A percentile compares a stretch with the other conserved stretches of the same genome.
These are phyloP conservation scores for Phaethornis superciliosus DNA, from an alignment of 2,113 vertebrate species.

Conservation along the genomic window DNA sequence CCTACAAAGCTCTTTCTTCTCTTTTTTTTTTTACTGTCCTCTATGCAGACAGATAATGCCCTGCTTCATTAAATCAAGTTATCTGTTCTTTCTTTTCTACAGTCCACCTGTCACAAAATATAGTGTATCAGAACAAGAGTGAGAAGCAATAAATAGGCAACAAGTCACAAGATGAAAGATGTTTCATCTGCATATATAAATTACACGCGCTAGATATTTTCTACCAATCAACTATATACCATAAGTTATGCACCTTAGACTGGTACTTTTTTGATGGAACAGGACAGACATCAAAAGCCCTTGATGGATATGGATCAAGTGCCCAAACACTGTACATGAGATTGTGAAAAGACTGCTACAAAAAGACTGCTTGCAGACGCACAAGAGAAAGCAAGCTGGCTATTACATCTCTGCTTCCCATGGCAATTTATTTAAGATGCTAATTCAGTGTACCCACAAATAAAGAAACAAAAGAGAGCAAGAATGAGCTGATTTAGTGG, in stretches of 20 bases:
- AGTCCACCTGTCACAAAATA: background rate
- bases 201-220: background rate
- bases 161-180: background rate
- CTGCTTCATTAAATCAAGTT: background rate
- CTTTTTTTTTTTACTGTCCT: background rate
- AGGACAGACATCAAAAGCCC: background rate
- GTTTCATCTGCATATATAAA: background rate
- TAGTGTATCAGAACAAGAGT: background rate
- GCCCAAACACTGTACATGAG: background rate
- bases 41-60: background rate
- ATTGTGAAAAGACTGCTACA: conserved; percentile 30
- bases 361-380: conserved; percentile 33
- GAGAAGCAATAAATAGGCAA: background rate
- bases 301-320: background rate
- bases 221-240: background rate
- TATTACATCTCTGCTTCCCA: conserved; percentile 44
- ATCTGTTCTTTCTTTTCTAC: background rate
- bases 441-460: conserved; percentile 55
- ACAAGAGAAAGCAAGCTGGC: conserved; percentile 41
- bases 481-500: conserved; percentile 52
- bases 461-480: conserved; percentile 44
- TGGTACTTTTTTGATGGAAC: background rate
- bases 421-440: conserved; percentile 61
- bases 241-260: background rate
- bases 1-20: background rate